Percentiles rank a stretch among this genome's conserved stretches.
phyloP scores from a whole-genome alignment of 2,888 invertebrate species.

The Erebia epiphron region DNA sequence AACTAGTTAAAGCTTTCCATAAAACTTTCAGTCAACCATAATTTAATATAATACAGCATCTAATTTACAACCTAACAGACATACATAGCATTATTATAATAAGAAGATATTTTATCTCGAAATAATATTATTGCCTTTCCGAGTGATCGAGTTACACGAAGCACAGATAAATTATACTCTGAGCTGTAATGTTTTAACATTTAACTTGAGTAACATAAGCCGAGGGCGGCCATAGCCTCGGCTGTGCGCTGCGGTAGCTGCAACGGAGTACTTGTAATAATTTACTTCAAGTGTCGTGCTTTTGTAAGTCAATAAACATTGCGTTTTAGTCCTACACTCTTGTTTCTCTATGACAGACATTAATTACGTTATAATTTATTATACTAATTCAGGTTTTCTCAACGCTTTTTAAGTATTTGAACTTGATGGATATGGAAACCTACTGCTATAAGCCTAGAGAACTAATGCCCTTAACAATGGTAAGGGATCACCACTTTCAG shows the following conservation, averaged over 20 bases:
- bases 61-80: conserved; percentile 13
- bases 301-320: conserved; percentile 33
- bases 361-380: not conserved
- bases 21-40: not conserved
- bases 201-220: conserved; percentile 13
- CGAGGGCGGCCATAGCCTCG: not conserved
- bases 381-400: too few species aligned
- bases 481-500: too few species aligned
- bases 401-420: too few species aligned
- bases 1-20: not conserved
- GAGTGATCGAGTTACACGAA: conserved; percentile 9
- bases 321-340: conserved; percentile 16
- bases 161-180: conserved; percentile 1
- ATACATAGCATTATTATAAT: conserved; percentile 3
- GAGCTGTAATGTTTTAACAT: conserved; percentile 6
- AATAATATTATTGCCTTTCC: not conserved
- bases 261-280: conserved; percentile 11
- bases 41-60: not conserved
- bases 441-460: too few species aligned
- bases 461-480: too few species aligned
- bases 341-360: not conserved
- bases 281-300: conserved; percentile 29
- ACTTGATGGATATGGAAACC: too few species aligned
- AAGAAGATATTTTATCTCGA: conserved; percentile 13
- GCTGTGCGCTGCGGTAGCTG: not conserved